Conservation (phyloP, 2,797 vertebrate genomes). For the Sebastes cheni region DNA sequence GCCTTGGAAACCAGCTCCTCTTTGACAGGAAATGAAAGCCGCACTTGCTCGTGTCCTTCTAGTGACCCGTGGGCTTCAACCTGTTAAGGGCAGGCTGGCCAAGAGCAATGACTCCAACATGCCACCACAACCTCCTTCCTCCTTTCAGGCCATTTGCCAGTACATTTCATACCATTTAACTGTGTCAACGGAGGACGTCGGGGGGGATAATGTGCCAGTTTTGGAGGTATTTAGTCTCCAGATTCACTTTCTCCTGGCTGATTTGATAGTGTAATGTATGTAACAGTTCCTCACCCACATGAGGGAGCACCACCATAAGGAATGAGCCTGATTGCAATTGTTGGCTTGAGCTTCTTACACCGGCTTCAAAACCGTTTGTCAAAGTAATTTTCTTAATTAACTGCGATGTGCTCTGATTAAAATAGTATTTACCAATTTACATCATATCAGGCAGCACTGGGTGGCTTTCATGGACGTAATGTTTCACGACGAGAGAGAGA, state of each 20-base stretch:
- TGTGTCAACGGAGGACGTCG: slow-evolving; percentile 33
- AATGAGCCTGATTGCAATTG: slow-evolving; percentile 61
- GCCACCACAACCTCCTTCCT: slow-evolving; percentile 10
- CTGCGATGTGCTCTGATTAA: slow-evolving; percentile 74
- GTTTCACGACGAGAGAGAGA: slow-evolving; percentile 41
- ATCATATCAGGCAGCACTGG: slow-evolving; percentile 57
- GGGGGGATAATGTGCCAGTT: slow-evolving; percentile 11
- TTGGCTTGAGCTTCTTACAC: slow-evolving; percentile 57
- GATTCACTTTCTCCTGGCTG: slow-evolving; percentile 32
- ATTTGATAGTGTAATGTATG: slow-evolving; percentile 47
- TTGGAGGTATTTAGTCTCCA: slow-evolving; percentile 25
- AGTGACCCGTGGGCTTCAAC: slow-evolving; percentile 82
- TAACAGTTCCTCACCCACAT: slow-evolving; percentile 47
- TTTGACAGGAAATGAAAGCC: slow-evolving; percentile 80
- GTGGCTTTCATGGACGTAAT: slow-evolving; percentile 57
- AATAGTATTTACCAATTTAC: slow-evolving; percentile 77
- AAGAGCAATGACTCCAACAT: slow-evolving; percentile 30
- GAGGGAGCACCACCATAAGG: slow-evolving; percentile 61
- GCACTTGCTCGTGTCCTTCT: slow-evolving; percentile 84
- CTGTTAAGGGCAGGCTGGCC: slow-evolving; percentile 51
- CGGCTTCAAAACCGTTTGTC: slow-evolving; percentile 71
- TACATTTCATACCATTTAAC: slow-evolving; percentile 36
- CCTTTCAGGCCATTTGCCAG: slow-evolving; percentile 27
- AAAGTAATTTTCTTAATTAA: slow-evolving; percentile 78
- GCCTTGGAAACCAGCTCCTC: slow-evolving; percentile 82